phyloP scores from a whole-genome alignment of 2,113 vertebrate species.

The Archocentrus centrarchus region DNA sequence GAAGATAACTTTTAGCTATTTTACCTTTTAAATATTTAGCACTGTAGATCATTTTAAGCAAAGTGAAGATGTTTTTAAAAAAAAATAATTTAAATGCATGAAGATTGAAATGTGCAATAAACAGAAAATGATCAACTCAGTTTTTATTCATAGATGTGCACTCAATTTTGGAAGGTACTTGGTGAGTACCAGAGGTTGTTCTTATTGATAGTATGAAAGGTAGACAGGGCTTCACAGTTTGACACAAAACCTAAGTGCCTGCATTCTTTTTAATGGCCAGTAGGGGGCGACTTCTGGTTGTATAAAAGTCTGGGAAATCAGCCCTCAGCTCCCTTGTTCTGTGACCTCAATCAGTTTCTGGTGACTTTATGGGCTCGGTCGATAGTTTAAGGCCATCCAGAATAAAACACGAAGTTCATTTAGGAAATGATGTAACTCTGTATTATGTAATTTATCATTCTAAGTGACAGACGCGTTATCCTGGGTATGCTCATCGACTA shows the following conservation, averaged over 20 bases:
- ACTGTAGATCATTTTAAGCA: background rate
- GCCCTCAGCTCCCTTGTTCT: background rate
- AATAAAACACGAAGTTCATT: background rate
- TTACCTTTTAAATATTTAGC: background rate
- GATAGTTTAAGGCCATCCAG: background rate
- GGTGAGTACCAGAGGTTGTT: background rate
- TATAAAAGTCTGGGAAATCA: background rate
- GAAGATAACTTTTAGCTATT: background rate
- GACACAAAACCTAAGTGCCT: background rate
- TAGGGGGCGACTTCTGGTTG: background rate
- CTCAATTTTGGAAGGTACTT: background rate
- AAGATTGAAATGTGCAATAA: background rate
- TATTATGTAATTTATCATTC: conserved; percentile 1
- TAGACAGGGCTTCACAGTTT: background rate
- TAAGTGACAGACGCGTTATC: background rate
- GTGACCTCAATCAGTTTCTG: background rate
- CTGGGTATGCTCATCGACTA: background rate
- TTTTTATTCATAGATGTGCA: background rate
- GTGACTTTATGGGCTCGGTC: background rate
- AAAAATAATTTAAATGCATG: background rate
- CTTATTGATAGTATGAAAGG: background rate
- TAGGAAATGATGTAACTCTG: background rate
- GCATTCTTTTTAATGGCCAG: background rate
- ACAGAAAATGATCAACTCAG: background rate
- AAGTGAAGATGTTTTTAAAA: background rate